These are phyloP conservation scores for Drosophila atripex DNA, from an alignment of 2,888 invertebrate species.

Conservation along the genomic window DNA sequence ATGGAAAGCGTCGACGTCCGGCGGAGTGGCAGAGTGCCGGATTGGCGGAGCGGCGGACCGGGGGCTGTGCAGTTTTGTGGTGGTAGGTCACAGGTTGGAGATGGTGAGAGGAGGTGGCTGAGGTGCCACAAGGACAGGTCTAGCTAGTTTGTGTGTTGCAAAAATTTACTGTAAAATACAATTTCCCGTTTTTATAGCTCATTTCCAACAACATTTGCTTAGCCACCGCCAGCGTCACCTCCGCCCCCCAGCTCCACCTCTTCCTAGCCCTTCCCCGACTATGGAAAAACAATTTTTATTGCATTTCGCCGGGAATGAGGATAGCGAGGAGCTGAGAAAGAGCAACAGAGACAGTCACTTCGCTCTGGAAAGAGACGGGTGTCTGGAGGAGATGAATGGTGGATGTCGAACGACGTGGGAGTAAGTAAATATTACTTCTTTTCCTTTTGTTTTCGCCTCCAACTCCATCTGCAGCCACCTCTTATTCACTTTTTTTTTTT, in stretches of 20 bases:
- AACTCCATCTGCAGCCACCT: slow-evolving; percentile 17
- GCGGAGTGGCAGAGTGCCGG: slow-evolving; percentile 5
- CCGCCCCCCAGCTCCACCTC: slow-evolving; percentile 34
- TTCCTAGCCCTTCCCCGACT: slow-evolving; percentile 39
- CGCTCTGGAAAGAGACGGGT: neutral
- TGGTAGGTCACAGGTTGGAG: slow-evolving; percentile 8
- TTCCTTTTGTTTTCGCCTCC: slow-evolving; percentile 29
- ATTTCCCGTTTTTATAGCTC: slow-evolving; percentile 79
- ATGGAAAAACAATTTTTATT: slow-evolving; percentile 79
- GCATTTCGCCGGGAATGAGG: slow-evolving; percentile 77
- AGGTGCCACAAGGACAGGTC: slow-evolving; percentile 36
- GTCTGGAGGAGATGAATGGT: slow-evolving; percentile 13
- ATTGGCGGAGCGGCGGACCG: no score
- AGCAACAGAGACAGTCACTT: slow-evolving; percentile 1
- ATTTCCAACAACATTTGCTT: slow-evolving; percentile 79
- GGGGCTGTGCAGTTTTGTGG: neutral
- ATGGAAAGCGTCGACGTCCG: slow-evolving; percentile 68
- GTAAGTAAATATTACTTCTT: slow-evolving; percentile 75
- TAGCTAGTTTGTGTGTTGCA: slow-evolving; percentile 74
- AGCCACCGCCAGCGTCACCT: slow-evolving; percentile 47
- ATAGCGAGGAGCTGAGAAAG: slow-evolving; percentile 52
- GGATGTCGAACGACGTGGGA: slow-evolving; percentile 34
- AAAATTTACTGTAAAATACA: slow-evolving; percentile 77
- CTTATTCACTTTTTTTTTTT: slow-evolving; percentile 36
- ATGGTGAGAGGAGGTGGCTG: neutral